Conservation (phyloP, 2,797 vertebrate species). For the Smutsia gigantea region DNA sequence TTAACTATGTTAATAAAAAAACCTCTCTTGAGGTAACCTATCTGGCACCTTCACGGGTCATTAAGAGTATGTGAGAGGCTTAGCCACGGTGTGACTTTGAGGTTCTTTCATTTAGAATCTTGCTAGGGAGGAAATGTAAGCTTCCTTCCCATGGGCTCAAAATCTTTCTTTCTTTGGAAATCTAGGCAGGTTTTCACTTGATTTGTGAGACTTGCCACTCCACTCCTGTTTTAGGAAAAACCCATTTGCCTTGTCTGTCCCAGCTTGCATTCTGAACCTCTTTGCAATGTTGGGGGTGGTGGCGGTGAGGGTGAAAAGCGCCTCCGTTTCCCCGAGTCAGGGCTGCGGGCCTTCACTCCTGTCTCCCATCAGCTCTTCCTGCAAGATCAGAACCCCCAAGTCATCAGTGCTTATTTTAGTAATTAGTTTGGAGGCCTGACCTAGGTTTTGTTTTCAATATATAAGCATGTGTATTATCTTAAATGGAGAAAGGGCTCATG, state of each 20-base stretch:
- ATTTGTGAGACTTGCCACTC: background rate
- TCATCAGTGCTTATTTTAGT: background rate
- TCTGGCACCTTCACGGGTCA: background rate
- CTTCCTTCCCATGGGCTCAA: background rate
- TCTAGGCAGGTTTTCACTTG: background rate
- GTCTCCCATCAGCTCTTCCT: background rate
- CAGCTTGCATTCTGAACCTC: background rate
- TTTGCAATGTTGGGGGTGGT: background rate
- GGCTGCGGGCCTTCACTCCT: background rate
- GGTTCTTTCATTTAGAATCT: background rate
- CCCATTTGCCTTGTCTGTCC: background rate
- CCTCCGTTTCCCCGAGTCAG: background rate
- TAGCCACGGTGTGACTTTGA: background rate
- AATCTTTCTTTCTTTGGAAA: background rate
- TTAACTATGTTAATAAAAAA: constrained; percentile 37
- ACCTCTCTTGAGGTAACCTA: background rate
- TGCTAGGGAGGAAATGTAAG: background rate
- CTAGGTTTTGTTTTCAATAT: background rate
- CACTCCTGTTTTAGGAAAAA: background rate
- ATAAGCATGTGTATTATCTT: background rate
- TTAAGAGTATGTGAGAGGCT: background rate
- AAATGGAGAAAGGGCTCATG: background rate
- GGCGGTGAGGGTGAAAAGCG: background rate
- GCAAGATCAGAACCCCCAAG: background rate
- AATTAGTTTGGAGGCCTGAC: background rate